These are phyloP conservation scores for Rhopalosiphum maidis DNA, from an alignment of 1,140 invertebrate genomes.

Conservation along the genomic window DNA sequence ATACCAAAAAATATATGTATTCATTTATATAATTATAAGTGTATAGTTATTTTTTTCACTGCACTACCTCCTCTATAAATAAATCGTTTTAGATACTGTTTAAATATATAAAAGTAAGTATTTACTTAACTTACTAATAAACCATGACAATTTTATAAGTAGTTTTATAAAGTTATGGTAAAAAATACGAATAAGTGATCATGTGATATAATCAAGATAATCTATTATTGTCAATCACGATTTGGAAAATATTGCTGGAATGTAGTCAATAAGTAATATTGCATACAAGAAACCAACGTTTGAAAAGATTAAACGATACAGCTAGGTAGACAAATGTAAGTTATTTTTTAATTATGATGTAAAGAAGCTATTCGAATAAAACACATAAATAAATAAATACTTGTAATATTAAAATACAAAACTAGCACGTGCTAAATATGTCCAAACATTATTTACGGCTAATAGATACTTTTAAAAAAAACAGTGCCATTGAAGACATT, in stretches of 20 bases:
- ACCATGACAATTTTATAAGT: neutral
- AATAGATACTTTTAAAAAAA: neutral
- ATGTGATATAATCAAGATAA: neutral
- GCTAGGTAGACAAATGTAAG: neutral
- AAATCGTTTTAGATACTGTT: no score
- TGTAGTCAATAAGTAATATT: neutral
- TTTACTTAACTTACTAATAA: neutral
- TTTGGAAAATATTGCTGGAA: neutral
- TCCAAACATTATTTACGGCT: neutral
- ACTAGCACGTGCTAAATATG: neutral
- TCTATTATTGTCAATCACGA: neutral
- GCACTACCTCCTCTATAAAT: neutral
- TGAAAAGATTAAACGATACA: neutral
- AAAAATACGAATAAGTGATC: neutral
- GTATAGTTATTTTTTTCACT: no score
- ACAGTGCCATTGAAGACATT: neutral
- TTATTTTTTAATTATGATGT: neutral
- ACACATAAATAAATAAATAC: no score
- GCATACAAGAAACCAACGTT: neutral
- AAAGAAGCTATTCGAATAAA: neutral
- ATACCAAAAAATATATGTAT: neutral
- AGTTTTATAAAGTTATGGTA: neutral
- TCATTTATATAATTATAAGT: neutral
- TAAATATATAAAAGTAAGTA: no score
- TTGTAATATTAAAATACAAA: neutral